phyloP scores from a whole-genome alignment of 2,888 invertebrate genomes.

The Tetrapedia diversipes region DNA sequence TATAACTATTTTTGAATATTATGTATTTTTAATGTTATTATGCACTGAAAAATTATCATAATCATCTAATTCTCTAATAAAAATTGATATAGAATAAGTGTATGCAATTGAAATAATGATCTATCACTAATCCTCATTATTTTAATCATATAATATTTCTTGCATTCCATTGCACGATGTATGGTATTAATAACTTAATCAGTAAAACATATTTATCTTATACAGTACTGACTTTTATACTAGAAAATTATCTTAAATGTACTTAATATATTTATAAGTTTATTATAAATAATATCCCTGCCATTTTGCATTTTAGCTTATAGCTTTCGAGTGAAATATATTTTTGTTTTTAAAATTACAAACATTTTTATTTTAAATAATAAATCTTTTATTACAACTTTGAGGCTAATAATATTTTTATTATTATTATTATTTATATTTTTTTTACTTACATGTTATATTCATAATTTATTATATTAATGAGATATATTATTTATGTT shows the following conservation, averaged over 20 bases:
- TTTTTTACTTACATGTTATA: background rate
- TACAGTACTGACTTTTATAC: constrained; percentile 32
- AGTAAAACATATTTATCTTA: constrained; percentile 16
- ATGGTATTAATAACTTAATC: constrained; percentile 72
- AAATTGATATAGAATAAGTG: constrained; percentile 7
- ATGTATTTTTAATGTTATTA: constrained; percentile 2
- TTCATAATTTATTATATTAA: constrained; percentile 14
- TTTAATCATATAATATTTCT: constrained; percentile 27
- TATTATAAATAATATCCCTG: constrained; percentile 30
- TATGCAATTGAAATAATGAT: constrained; percentile 8
- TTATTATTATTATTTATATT: background rate
- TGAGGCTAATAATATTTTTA: constrained; percentile 12
- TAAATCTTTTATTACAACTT: no score
- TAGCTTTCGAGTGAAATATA: constrained; percentile 18
- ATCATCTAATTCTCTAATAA: constrained; percentile 13
- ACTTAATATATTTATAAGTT: constrained; percentile 26
- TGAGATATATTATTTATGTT: constrained; percentile 3
- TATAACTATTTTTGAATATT: background rate
- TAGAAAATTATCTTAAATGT: constrained; percentile 24
- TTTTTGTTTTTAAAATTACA: background rate
- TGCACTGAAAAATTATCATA: background rate
- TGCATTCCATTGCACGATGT: constrained; percentile 72
- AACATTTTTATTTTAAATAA: constrained; percentile 11
- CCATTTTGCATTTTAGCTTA: constrained; percentile 14
- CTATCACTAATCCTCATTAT: constrained; percentile 31